Evolutionary conservation across 2,888 invertebrate species (phyloP).

Genomic region (Ichneumoninae sp.): DNA sequence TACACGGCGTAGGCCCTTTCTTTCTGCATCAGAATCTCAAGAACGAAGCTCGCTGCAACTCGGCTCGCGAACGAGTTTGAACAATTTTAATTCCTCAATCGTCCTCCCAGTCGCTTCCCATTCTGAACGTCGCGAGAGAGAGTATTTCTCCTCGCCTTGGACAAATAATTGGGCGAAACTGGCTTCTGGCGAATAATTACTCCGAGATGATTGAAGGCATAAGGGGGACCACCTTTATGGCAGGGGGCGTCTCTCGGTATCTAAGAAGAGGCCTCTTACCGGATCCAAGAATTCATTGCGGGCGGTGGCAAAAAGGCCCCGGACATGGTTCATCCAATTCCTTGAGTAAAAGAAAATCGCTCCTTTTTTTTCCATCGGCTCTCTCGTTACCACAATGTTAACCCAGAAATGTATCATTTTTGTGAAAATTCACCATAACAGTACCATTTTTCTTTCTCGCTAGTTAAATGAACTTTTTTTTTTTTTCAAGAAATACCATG

Average conservation of each 20-base stretch:
- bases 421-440: not conserved
- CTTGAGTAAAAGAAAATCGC: not conserved
- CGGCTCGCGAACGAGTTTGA: constrained; percentile 69
- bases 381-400: not conserved
- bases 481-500: constrained; percentile 29
- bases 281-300: constrained; percentile 37
- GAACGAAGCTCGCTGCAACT: constrained; percentile 44
- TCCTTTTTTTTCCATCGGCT: not conserved
- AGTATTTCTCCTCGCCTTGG: constrained; percentile 63
- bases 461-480: constrained; percentile 53
- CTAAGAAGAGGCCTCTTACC: constrained; percentile 46
- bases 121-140: constrained; percentile 25
- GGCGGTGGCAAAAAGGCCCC: not conserved
- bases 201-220: constrained; percentile 74
- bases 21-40: constrained; percentile 54
- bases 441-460: not conserved
- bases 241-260: constrained; percentile 18
- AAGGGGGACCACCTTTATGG: constrained; percentile 48
- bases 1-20: constrained; percentile 23
- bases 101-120: constrained; percentile 64
- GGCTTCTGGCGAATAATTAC: constrained; percentile 78
- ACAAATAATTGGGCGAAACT: constrained; percentile 79
- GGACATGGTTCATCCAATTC: constrained; percentile 18
- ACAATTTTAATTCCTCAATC: constrained; percentile 82
- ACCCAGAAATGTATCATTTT: not conserved